These are phyloP conservation scores for Chrysolina haemoptera DNA, from an alignment of 2,888 invertebrate species.

Conservation along the genomic window DNA sequence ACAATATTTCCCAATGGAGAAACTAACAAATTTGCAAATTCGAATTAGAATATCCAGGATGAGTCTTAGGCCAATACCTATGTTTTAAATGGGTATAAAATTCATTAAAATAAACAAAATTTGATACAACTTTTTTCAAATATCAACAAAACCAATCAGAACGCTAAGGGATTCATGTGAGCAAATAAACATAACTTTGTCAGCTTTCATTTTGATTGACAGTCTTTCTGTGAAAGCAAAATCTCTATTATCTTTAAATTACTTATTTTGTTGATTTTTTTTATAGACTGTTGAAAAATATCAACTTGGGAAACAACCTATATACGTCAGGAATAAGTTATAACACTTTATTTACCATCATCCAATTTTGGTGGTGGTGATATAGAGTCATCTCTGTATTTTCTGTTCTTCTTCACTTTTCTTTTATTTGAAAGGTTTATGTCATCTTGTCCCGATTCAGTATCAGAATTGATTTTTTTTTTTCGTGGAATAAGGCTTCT, in stretches of 20 bases:
- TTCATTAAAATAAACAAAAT: background rate
- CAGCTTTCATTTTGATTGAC: background rate
- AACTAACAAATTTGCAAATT: too few relatives aligned
- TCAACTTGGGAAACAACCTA: background rate
- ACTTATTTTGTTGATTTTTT: background rate
- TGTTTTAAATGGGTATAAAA: background rate
- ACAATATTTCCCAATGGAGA: background rate
- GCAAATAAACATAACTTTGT: too few relatives aligned
- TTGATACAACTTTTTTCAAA: background rate
- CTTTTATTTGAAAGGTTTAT: background rate
- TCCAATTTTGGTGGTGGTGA: slow-evolving; percentile 8
- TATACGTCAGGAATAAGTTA: background rate
- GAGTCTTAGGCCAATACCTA: background rate
- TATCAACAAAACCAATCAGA: background rate
- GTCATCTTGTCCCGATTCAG: slow-evolving; percentile 1
- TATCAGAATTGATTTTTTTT: slow-evolving; percentile 7
- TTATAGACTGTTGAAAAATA: background rate
- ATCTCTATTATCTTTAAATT: background rate
- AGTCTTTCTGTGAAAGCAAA: background rate
- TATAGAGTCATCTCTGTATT: slow-evolving; percentile 6
- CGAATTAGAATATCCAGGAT: background rate
- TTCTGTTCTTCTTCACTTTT: background rate
- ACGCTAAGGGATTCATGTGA: too few relatives aligned
- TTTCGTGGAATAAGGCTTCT: background rate
- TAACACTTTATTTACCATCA: background rate